Conservation (phyloP, 1,140 invertebrate species). For the Conus betulinus region DNA sequence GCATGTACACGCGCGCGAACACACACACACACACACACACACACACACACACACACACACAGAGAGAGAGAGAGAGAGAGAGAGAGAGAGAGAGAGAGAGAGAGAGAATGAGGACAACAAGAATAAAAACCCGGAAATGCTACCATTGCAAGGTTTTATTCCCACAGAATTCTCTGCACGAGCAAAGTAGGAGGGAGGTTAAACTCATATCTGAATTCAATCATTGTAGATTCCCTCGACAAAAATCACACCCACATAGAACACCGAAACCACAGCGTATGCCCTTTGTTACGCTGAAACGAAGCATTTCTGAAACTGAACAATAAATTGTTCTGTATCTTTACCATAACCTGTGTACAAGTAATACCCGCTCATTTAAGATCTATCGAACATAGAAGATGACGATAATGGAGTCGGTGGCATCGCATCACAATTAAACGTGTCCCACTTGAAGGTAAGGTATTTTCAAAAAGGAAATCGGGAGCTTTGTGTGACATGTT, state of each 20-base stretch:
- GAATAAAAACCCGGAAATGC: neutral
- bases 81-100: too few species aligned
- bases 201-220: too few species aligned
- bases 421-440: conserved; percentile 16
- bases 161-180: neutral
- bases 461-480: neutral
- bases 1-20: neutral
- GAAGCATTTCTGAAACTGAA: neutral
- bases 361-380: too few species aligned
- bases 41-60: too few species aligned
- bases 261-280: neutral
- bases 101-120: neutral
- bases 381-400: neutral
- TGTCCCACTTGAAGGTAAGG: neutral
- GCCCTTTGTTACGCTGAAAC: neutral
- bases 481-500: neutral
- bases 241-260: neutral
- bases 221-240: neutral
- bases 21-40: too few species aligned
- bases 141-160: neutral
- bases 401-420: neutral
- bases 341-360: too few species aligned
- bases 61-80: too few species aligned
- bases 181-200: too few species aligned
- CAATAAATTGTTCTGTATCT: neutral